phyloP scores from a whole-genome alignment of 2,888 invertebrate species.

The Malachius bipustulatus region DNA sequence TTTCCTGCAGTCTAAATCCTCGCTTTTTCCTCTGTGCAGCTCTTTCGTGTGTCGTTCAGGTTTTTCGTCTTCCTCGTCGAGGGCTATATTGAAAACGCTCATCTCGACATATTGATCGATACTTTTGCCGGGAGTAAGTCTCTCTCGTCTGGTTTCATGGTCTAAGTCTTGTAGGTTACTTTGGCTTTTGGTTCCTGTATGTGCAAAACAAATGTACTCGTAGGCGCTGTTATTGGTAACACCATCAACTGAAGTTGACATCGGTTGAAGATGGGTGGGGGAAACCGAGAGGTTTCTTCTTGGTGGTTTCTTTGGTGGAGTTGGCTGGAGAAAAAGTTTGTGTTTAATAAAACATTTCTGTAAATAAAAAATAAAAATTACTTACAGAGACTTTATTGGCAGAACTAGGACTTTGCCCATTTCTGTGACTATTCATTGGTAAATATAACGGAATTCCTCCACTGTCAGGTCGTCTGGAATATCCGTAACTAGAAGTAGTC shows the following conservation, averaged over 20 bases:
- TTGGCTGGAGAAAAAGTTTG: conserved; percentile 55
- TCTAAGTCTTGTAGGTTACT: conserved; percentile 57
- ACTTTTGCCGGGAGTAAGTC: conserved; percentile 57
- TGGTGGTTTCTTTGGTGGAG: conserved; percentile 83
- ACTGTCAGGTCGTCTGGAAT: conserved; percentile 41
- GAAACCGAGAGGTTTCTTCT: conserved; percentile 75
- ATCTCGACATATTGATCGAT: conserved; percentile 70
- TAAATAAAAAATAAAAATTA: conserved; percentile 11
- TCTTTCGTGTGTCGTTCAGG: conserved; percentile 27
- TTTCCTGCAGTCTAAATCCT: conserved; percentile 36
- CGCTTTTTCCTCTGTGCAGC: conserved; percentile 35
- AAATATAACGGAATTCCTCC: conserved; percentile 41
- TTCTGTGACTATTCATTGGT: conserved; percentile 44
- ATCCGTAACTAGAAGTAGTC: conserved; percentile 45
- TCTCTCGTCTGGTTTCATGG: conserved; percentile 39
- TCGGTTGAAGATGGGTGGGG: conserved; percentile 60
- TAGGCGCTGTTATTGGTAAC: conserved; percentile 50
- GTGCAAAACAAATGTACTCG: conserved; percentile 51
- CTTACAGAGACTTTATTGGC: conserved; percentile 51
- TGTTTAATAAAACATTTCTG: too few species aligned
- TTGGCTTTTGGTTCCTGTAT: conserved; percentile 57
- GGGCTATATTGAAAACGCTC: conserved; percentile 43
- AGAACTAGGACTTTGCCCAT: conserved; percentile 45
- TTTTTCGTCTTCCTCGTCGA: conserved; percentile 33
- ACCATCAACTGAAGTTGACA: conserved; percentile 44